Evolutionary conservation across 2,113 vertebrate genomes (phyloP).

Genomic region (Martes martes): DNA sequence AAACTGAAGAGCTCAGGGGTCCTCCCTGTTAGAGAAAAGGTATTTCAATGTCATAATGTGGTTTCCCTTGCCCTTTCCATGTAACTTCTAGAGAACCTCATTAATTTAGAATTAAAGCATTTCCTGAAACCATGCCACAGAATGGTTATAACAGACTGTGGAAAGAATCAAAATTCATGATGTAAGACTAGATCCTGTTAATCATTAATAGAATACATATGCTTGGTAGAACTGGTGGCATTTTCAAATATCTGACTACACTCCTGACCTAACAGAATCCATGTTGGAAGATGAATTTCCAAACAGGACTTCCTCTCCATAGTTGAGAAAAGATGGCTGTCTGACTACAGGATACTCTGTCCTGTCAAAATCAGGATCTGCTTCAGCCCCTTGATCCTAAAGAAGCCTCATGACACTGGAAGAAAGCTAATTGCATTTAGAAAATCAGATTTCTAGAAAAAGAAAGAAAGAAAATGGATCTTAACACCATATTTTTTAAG

Average conservation of each 20-base stretch:
- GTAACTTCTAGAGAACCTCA: background rate
- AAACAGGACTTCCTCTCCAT: background rate
- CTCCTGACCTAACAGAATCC: background rate
- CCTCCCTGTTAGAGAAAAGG: background rate
- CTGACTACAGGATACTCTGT: background rate
- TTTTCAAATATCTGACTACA: background rate
- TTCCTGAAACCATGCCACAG: background rate
- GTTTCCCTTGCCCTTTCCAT: conserved; percentile 11
- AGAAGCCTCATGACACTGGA: background rate
- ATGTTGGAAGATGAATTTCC: background rate
- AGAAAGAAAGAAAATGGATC: background rate
- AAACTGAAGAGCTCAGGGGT: background rate
- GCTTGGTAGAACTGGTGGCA: background rate
- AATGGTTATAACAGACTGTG: background rate
- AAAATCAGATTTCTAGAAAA: conserved; percentile 14
- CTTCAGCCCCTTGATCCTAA: background rate
- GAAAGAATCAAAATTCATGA: background rate
- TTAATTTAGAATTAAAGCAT: conserved; percentile 16
- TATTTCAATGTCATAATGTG: background rate
- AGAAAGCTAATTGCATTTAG: background rate
- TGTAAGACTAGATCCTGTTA: background rate
- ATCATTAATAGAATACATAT: background rate
- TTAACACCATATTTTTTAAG: background rate
- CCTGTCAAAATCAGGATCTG: background rate
- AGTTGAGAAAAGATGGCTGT: background rate